Conservation (phyloP, 2,113 vertebrate genomes). For the Podocnemis expansa region DNA sequence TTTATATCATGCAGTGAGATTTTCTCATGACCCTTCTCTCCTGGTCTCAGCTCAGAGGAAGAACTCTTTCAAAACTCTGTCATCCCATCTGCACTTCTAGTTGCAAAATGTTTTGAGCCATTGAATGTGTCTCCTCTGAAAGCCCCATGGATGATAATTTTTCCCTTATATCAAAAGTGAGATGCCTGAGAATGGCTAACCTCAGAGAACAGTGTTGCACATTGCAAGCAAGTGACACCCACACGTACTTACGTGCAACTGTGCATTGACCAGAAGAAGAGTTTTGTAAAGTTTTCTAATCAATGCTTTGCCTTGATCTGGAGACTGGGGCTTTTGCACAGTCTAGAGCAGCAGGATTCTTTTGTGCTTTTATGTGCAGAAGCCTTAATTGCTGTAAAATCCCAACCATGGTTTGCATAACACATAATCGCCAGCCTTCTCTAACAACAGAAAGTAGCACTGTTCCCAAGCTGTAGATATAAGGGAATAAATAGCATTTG, state of each 20-base stretch:
- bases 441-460: not conserved
- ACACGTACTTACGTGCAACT: not conserved
- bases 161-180: not conserved
- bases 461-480: not conserved
- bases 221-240: not conserved
- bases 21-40: not conserved
- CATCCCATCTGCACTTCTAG: not conserved
- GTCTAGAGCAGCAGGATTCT: not conserved
- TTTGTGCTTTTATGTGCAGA: not conserved
- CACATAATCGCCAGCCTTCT: constrained; percentile 5
- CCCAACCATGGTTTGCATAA: not conserved
- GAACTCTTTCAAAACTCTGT: not conserved
- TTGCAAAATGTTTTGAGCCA: not conserved
- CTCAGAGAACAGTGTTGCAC: not conserved
- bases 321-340: not conserved
- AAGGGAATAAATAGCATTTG: constrained; percentile 33
- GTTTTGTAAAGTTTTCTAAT: not conserved
- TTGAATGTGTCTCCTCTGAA: not conserved
- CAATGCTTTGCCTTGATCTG: not conserved
- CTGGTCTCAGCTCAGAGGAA: not conserved
- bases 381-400: not conserved
- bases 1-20: not conserved
- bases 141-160: not conserved
- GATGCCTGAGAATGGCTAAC: not conserved
- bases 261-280: not conserved